These are phyloP conservation scores for Lumbricus terrestris DNA, from an alignment of 2,888 invertebrate genomes.

Conservation along the genomic window DNA sequence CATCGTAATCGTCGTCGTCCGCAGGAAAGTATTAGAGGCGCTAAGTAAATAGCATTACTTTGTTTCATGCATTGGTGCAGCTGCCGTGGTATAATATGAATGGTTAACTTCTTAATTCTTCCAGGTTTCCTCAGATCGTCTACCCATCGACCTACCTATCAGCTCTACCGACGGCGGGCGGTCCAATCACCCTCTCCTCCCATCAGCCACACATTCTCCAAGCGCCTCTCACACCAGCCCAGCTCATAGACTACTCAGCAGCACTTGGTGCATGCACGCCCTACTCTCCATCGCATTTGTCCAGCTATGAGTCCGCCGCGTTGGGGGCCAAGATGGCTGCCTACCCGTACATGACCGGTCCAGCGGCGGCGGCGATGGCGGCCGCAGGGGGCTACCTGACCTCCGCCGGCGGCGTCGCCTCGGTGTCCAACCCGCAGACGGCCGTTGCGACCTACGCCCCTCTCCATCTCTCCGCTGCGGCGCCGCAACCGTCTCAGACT, in stretches of 20 bases:
- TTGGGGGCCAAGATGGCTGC: background rate
- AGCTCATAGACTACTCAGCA: background rate
- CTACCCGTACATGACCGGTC: background rate
- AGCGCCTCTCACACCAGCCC: background rate
- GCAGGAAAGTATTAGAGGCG: background rate
- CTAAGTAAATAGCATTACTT: background rate
- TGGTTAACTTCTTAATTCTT: background rate
- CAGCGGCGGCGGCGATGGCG: background rate
- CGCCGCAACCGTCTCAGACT: background rate
- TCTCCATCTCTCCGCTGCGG: background rate
- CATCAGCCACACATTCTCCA: background rate
- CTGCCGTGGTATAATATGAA: too few relatives aligned
- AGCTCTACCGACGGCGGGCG: background rate
- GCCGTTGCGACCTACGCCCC: background rate
- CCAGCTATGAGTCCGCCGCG: background rate
- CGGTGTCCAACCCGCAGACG: background rate
- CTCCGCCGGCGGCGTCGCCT: too few relatives aligned
- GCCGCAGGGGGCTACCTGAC: background rate
- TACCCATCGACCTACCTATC: background rate
- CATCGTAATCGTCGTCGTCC: background rate
- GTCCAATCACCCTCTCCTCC: background rate
- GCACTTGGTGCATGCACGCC: background rate
- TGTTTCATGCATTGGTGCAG: background rate
- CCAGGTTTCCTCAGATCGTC: background rate
- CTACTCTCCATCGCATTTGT: background rate